Evolutionary conservation across 2,888 invertebrate species (phyloP), one percentile per base, ranked within the genome.

Genomic region (Tetropium fuscum): DNA sequence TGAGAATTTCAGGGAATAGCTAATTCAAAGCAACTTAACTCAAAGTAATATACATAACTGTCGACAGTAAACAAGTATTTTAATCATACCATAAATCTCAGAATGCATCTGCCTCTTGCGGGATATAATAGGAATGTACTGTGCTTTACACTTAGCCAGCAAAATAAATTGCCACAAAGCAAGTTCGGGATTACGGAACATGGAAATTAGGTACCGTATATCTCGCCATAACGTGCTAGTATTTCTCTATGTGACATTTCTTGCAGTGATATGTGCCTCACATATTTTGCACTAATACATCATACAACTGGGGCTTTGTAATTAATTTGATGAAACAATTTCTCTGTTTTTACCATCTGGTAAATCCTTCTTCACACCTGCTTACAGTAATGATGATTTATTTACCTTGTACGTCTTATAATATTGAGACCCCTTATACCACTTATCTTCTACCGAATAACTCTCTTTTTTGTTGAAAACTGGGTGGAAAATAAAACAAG

Each of bases 71-170:
- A 19, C 47, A 32, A 34, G 13, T 32, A 47, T 32, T 36, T 20
- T 48, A 36, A 48, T 10, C 7, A 15, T 16, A 22, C 30, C 8
- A 48, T 48, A 48, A 48, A 36, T 48, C 48, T 36, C 8, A 53
- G 55, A 48, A 53, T 58, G 58, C 53, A 53, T 27, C 53, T 54
- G 47, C 22, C 47, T 32, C 53, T 53, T 40, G 56, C 56, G 47
- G 48, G 16, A 41, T 36, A 13, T 63, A 63, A 63, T 63, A 63
- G 63, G 56, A 59, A 58, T 48, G 63, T 47, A 59, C 44, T 56
- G 56, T 47, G 53, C 53, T 63, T 59, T 44, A 43, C 53, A 55
- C 48, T 59, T 53, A 45, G 22, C 15, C 7, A 36, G 32, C 47
- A 44, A 30, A 61, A 44, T 30, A 53, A 54, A 40, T 55, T 51